A percentile compares a stretch with the other conserved stretches of the same genome.
These are phyloP conservation scores for Leptoteleia sp. DNA, from an alignment of 1,140 invertebrate genomes.

Conservation along the genomic window DNA sequence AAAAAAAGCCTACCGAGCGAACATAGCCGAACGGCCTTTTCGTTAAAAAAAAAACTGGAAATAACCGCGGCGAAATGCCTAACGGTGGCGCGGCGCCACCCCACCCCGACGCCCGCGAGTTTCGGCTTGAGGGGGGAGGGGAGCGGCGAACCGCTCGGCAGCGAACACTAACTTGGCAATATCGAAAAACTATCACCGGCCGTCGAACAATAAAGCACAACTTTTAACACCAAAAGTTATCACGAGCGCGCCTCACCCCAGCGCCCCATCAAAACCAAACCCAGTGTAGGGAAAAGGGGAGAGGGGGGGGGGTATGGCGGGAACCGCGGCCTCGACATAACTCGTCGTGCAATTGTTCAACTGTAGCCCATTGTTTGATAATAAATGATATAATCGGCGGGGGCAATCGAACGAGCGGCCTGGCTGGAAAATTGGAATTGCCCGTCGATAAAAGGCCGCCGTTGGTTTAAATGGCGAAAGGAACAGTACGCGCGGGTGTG, in stretches of 20 bases:
- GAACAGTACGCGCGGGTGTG: constrained; percentile 43
- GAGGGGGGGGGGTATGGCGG: too few relatives aligned
- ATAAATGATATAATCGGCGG: constrained; percentile 51
- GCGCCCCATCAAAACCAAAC: constrained; percentile 13
- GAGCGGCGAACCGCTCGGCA: too few relatives aligned
- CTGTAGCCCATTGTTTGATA: constrained; percentile 59
- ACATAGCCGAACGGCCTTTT: too few relatives aligned
- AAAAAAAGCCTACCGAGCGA: too few relatives aligned
- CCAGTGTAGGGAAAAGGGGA: too few relatives aligned
- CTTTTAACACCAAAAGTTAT: constrained; percentile 38
- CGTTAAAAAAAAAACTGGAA: too few relatives aligned
- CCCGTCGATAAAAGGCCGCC: constrained; percentile 50
- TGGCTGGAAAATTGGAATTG: constrained; percentile 43
- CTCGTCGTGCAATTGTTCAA: constrained; percentile 50
- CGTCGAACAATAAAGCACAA: constrained; percentile 28
- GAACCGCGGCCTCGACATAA: constrained; percentile 12
- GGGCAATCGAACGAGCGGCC: constrained; percentile 5
- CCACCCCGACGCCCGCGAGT: background rate
- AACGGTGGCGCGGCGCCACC: background rate
- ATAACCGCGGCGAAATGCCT: background rate
- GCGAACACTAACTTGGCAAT: constrained; percentile 12
- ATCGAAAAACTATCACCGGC: constrained; percentile 30
- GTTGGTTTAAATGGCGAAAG: constrained; percentile 63
- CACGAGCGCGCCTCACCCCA: background rate
- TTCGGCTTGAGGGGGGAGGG: too few relatives aligned